Percentiles rank a stretch among this genome's conserved stretches.
phyloP scores from a whole-genome alignment of 2,113 vertebrate species.

The Plotosus lineatus region DNA sequence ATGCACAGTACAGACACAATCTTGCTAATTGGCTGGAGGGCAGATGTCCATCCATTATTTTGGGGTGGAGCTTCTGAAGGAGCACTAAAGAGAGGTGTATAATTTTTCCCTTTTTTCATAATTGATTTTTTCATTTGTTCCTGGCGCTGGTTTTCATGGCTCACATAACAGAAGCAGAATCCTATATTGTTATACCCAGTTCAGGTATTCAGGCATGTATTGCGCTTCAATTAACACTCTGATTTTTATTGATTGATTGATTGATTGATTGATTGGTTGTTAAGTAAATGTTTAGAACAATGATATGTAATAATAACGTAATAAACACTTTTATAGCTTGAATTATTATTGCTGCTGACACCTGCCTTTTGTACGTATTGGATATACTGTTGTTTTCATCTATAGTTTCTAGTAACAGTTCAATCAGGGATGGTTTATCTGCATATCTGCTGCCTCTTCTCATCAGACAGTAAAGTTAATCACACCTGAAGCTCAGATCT shows the following conservation, averaged over 20 bases:
- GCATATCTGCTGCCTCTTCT: background rate
- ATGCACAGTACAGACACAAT: too few species aligned
- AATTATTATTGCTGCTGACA: background rate
- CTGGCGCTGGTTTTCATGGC: too few species aligned
- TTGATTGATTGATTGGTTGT: too few species aligned
- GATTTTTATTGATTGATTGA: background rate
- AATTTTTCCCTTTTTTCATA: too few species aligned
- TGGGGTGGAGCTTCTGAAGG: too few species aligned
- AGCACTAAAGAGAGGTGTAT: too few species aligned
- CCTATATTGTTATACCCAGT: background rate
- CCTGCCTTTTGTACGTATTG: background rate
- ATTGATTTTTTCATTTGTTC: too few species aligned
- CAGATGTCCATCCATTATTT: too few species aligned
- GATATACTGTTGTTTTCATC: background rate
- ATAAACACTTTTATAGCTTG: background rate
- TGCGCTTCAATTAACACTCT: background rate
- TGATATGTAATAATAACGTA: too few species aligned
- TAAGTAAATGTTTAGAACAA: background rate
- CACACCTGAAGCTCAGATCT: slow-evolving; percentile 31
- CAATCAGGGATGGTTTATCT: background rate
- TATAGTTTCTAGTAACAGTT: background rate
- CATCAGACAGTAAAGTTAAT: slow-evolving; percentile 24
- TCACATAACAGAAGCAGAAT: background rate
- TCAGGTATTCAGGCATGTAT: background rate
- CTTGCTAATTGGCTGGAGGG: too few species aligned